Evolutionary conservation across 2,113 vertebrate genomes (phyloP).

Genomic region (Geococcyx californianus): DNA sequence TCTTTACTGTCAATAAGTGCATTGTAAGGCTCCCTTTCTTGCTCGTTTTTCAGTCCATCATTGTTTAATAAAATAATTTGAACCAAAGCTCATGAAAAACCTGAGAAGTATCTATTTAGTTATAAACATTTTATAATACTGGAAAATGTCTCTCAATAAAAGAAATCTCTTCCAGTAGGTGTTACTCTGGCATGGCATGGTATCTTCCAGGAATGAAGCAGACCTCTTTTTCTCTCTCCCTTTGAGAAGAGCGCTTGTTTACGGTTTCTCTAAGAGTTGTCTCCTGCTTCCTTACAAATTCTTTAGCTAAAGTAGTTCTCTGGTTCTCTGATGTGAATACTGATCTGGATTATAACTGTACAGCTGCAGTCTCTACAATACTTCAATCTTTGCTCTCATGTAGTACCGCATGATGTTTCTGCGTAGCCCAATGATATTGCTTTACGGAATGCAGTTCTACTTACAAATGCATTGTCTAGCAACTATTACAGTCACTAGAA

Average conservation of each 20-base stretch:
- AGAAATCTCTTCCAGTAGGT: neutral
- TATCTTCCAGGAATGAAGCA: neutral
- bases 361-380: neutral
- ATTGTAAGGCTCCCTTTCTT: conserved; percentile 7
- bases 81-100: neutral
- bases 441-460: neutral
- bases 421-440: neutral
- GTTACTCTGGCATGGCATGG: neutral
- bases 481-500: neutral
- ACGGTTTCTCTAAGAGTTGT: neutral
- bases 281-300: neutral
- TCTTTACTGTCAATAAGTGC: conserved; percentile 19
- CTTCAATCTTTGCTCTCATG: neutral
- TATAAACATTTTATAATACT: neutral
- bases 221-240: neutral
- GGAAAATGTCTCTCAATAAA: neutral
- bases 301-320: neutral
- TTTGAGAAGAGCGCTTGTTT: neutral
- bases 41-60: neutral
- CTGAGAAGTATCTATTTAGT: neutral
- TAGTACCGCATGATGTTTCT: neutral
- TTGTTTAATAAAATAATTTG: neutral
- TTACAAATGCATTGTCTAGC: neutral
- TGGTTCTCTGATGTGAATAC: neutral
- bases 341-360: neutral